Base-by-base conservation (phyloP, 53 echinoderm and acorn worm genomes). In the Astropecten irregularis region DNA sequence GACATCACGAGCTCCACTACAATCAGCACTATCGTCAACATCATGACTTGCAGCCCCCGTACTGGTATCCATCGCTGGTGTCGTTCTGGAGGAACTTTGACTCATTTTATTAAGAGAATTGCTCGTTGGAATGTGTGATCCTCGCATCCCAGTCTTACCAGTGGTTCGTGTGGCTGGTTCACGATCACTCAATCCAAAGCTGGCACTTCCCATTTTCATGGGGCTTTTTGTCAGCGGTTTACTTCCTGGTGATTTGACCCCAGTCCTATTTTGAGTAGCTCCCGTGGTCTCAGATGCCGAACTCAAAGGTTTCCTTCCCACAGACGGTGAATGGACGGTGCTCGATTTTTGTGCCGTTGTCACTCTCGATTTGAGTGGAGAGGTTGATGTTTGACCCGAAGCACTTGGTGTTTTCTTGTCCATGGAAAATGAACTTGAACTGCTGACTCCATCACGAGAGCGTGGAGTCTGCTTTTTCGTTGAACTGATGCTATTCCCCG, bases 131-230 rank as follows among this genome's bases (percentile, higher is more conserved):
- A 57, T 21, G 16, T 55, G 56, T 23, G 27, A 42, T 25, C 79
- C 79, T 31, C 47, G 44, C 79, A 79, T 62, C 39, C 74, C 56
- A 13, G 3, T 56, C 28, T 40, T 55, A 8, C 31, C 60, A 32
- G 57, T 27, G 7, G 56, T 46, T 36, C 67, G 66, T 5, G 66
- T 46, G 27, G 63, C 37, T 30, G 73, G 48, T 31, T 73, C 71
- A 2, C 61, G 61, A 0, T 73, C 73, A 36, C 37, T 85, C 50
- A 85, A 26, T 47, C 85, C 85, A 48, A 85, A 66, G 34, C 59
- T 85, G 61, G 85, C 85, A 2, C 61, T 59, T 31, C 85, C 85
- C 85, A 85, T 71, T 47, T 85, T 63, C 73, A 73, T 13, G 19
- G 85, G 48, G 85, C 46, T 49, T 42, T 42, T 85, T 26, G 66